These are phyloP conservation scores for Sesamia inferens DNA, from an alignment of 2,888 invertebrate species.

Conservation along the genomic window DNA sequence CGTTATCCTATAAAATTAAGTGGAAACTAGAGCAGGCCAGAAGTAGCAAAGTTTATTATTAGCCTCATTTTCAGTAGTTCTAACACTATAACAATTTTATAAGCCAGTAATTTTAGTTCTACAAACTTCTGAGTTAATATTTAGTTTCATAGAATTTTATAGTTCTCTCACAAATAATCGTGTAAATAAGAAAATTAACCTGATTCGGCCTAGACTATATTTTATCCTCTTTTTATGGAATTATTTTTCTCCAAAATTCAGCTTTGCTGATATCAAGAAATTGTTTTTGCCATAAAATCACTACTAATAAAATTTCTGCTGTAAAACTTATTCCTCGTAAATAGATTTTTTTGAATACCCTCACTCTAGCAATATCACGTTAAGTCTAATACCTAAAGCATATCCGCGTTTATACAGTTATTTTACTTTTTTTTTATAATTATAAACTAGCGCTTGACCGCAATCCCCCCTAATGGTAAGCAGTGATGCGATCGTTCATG, in stretches of 20 bases:
- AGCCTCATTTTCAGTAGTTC: slow-evolving; percentile 32
- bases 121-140: slow-evolving; percentile 19
- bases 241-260: slow-evolving; percentile 4
- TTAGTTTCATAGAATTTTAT: slow-evolving; percentile 17
- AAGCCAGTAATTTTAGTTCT: slow-evolving; percentile 26
- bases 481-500: too few species aligned
- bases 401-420: too few species aligned
- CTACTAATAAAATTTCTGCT: background rate
- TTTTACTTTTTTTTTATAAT: too few species aligned
- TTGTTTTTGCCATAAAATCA: background rate
- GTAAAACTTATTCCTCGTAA: too few species aligned
- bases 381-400: too few species aligned
- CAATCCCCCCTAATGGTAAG: too few species aligned
- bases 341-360: too few species aligned
- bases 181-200: slow-evolving; percentile 46
- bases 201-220: slow-evolving; percentile 30
- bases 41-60: slow-evolving; percentile 32
- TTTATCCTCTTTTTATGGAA: slow-evolving; percentile 26
- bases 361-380: too few species aligned
- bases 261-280: background rate
- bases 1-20: slow-evolving; percentile 18
- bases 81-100: slow-evolving; percentile 47
- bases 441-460: too few species aligned
- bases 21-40: slow-evolving; percentile 3
- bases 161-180: slow-evolving; percentile 21